phyloP scores from a whole-genome alignment of 1,140 invertebrate genomes.

The Pogonomyrmex californicus region DNA sequence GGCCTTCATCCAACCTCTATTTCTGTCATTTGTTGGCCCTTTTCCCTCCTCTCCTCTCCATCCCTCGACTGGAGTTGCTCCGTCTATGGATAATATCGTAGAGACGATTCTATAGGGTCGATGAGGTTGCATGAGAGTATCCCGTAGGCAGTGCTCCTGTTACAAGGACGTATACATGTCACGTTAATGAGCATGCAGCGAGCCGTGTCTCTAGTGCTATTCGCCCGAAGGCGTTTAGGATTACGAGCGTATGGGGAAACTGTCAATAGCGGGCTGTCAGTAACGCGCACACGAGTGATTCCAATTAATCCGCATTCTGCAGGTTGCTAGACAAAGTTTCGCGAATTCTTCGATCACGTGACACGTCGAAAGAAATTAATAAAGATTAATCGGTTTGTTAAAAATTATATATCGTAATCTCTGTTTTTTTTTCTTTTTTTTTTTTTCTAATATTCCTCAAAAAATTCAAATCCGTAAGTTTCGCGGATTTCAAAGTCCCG shows the following conservation, averaged over 20 bases:
- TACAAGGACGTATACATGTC: constrained; percentile 51
- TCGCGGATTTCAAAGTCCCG: background rate
- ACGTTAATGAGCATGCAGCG: constrained; percentile 47
- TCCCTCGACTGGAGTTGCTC: background rate
- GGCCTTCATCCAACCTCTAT: constrained; percentile 18
- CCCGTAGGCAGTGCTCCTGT: constrained; percentile 25
- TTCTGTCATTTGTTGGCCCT: background rate
- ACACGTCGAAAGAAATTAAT: background rate
- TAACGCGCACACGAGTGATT: constrained; percentile 5
- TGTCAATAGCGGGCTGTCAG: constrained; percentile 4
- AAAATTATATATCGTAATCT: background rate
- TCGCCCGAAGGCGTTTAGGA: constrained; percentile 19
- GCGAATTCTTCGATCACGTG: background rate
- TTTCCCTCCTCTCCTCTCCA: background rate
- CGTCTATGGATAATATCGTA: constrained; percentile 73
- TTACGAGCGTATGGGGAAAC: background rate
- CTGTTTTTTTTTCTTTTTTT: background rate
- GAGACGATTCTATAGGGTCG: constrained; percentile 72
- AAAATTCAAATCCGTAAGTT: background rate
- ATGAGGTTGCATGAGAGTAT: constrained; percentile 61
- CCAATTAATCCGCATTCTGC: background rate
- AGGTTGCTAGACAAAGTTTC: background rate
- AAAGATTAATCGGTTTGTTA: background rate
- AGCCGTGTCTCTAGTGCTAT: background rate
- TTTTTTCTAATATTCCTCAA: background rate